phyloP scores from a whole-genome alignment of 2,113 vertebrate species.

The Nipponia nippon region DNA sequence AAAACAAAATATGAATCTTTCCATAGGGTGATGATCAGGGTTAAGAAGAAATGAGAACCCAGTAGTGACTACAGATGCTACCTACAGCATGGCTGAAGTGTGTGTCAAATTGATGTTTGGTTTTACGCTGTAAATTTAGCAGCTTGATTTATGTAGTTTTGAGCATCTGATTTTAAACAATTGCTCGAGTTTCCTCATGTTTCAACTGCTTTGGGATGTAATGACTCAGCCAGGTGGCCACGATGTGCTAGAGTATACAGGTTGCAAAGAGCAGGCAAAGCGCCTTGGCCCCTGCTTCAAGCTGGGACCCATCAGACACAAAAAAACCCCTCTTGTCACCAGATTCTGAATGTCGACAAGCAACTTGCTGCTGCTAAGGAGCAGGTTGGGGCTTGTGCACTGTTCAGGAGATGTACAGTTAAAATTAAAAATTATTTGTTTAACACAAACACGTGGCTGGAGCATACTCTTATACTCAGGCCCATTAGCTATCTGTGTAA shows the following conservation, averaged over 20 bases:
- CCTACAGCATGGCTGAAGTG: neutral
- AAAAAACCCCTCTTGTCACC: neutral
- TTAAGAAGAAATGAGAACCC: neutral
- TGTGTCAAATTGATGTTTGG: neutral
- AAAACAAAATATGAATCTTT: neutral
- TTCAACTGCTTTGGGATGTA: neutral
- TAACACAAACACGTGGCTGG: neutral
- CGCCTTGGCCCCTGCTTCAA: neutral
- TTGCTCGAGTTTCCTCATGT: accelerated
- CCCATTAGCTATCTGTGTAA: neutral
- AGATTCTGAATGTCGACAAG: neutral
- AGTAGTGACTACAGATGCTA: neutral
- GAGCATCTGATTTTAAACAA: neutral
- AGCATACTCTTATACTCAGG: neutral
- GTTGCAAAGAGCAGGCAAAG: neutral
- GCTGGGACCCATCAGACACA: neutral
- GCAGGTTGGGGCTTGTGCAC: neutral
- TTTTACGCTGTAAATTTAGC: neutral
- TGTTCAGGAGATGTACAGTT: neutral
- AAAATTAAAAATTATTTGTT: neutral
- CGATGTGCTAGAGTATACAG: neutral
- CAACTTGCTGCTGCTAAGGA: neutral
- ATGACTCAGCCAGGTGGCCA: neutral
- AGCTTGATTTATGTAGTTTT: neutral
- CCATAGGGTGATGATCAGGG: neutral